A percentile compares a stretch with the other conserved stretches of the same genome.
Conservation (phyloP, 2,888 invertebrate genomes). For the Litoditis marina region DNA sequence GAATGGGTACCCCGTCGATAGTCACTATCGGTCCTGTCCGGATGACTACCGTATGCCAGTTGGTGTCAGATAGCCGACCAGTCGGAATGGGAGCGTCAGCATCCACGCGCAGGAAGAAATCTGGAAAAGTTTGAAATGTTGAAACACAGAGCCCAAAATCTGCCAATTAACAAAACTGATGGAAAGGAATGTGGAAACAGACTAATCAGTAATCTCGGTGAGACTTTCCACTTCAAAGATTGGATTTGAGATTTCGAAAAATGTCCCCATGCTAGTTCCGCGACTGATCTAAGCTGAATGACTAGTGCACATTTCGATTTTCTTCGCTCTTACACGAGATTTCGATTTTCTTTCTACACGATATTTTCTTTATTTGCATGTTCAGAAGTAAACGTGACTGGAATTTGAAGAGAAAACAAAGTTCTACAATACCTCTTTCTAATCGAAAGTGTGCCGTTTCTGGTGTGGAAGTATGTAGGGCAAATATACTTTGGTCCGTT, state of each 20-base stretch:
- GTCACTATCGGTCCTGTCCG: conserved; percentile 1
- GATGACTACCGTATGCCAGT: conserved; percentile 31
- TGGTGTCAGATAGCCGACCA: conserved; percentile 32
- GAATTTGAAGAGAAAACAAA: no score
- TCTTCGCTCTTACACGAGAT: no score
- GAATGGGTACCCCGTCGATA: background rate
- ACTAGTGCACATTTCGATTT: no score
- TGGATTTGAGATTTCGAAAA: no score
- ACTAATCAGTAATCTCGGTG: no score
- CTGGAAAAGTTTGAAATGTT: conserved; percentile 3
- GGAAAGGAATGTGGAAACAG: no score
- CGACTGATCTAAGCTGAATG: no score
- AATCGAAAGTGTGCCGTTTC: conserved; percentile 17
- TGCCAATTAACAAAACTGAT: background rate
- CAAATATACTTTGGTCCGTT: conserved; percentile 32
- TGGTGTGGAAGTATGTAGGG: conserved; percentile 17
- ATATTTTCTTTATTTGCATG: no score
- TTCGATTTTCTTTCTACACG: no score
- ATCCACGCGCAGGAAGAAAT: conserved; percentile 32
- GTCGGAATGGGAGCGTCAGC: conserved; percentile 15
- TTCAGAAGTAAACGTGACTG: background rate
- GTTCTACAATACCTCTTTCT: conserved; percentile 27
- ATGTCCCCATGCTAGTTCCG: no score
- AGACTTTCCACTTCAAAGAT: no score
- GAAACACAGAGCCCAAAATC: background rate